A percentile compares a stretch with the other conserved stretches of the same genome.
These are phyloP conservation scores for Gavia stellata DNA, from an alignment of 2,113 vertebrate genomes.

Conservation along the genomic window DNA sequence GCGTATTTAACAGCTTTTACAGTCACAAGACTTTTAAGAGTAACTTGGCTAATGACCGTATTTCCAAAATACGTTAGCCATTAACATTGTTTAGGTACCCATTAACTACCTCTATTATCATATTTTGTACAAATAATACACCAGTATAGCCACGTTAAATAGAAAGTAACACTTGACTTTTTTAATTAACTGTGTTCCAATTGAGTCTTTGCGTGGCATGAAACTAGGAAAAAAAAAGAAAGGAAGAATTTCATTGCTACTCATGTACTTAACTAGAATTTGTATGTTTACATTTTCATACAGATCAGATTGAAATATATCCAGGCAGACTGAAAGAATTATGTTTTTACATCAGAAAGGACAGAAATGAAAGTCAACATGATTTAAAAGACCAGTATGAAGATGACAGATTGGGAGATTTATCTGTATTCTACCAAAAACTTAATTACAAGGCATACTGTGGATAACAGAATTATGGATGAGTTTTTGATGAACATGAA, in stretches of 20 bases:
- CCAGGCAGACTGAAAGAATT: not conserved
- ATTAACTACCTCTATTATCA: slow-evolving; percentile 17
- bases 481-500: not conserved
- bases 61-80: slow-evolving; percentile 47
- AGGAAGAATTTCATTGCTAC: not conserved
- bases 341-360: not conserved
- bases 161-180: not conserved
- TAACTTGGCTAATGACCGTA: not conserved
- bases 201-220: not conserved
- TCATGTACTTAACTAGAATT: not conserved
- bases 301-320: not conserved
- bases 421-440: not conserved
- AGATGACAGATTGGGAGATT: not conserved
- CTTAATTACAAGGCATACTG: not conserved
- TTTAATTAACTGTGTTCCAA: not conserved
- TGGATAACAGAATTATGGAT: not conserved
- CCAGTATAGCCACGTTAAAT: not conserved
- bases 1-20: not conserved
- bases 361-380: not conserved
- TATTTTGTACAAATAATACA: slow-evolving; percentile 11
- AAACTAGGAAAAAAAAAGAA: not conserved
- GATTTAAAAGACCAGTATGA: not conserved
- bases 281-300: not conserved
- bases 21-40: not conserved
- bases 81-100: slow-evolving; percentile 20